These are phyloP conservation scores for Triplophysa siluroides DNA, from an alignment of 2,113 vertebrate genomes.

Conservation along the genomic window DNA sequence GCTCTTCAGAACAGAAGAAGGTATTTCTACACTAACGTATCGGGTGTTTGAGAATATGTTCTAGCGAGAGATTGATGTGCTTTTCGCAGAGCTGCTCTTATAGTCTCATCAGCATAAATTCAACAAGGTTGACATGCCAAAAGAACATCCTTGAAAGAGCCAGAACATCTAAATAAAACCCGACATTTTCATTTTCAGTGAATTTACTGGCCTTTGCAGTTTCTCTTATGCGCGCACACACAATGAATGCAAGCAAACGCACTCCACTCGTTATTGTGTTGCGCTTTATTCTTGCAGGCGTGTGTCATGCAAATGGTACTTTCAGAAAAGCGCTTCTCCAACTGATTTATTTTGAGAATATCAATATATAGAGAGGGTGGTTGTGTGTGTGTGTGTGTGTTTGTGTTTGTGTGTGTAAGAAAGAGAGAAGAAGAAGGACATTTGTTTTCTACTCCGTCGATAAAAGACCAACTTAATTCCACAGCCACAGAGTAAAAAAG, in stretches of 20 bases:
- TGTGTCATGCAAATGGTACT: neutral
- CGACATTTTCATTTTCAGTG: conserved; percentile 11
- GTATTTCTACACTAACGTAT: conserved; percentile 12
- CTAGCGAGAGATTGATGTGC: conserved; percentile 10
- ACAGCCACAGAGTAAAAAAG: neutral
- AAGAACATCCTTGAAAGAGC: conserved; percentile 32
- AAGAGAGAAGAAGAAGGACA: neutral
- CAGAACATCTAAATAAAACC: conserved; percentile 29
- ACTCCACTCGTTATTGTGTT: neutral
- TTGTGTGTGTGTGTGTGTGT: neutral
- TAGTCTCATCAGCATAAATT: conserved; percentile 29
- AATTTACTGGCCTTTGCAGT: conserved; percentile 12
- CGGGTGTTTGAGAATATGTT: conserved; percentile 15
- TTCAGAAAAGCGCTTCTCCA: neutral
- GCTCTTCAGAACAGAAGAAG: conserved; percentile 12
- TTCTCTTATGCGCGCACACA: conserved; percentile 2
- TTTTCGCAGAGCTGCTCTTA: conserved; percentile 25
- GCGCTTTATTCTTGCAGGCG: neutral
- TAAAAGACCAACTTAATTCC: conserved; percentile 23
- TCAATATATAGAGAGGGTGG: neutral
- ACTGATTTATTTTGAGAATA: conserved; percentile 13
- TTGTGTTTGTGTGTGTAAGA: neutral
- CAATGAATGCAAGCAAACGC: neutral
- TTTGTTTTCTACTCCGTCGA: neutral
- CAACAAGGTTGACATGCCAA: conserved; percentile 16